phyloP scores from a whole-genome alignment of 1,140 invertebrate species.

The Calliphora vicina region DNA sequence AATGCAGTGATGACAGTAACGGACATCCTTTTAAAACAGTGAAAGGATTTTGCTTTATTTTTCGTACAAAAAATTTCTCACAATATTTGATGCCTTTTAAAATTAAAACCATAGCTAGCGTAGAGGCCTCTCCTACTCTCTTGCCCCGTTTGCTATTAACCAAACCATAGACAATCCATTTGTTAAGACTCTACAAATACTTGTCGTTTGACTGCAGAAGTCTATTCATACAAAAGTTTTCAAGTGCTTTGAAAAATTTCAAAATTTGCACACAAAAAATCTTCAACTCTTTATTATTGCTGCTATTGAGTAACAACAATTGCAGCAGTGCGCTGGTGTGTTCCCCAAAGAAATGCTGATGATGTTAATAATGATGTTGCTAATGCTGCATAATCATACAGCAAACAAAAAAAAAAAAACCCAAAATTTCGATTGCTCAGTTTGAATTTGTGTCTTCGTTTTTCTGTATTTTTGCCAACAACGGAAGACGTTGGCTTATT shows the following conservation, averaged over 20 bases:
- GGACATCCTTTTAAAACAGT: constrained; percentile 14
- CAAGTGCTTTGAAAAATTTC: not conserved
- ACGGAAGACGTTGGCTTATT: not conserved
- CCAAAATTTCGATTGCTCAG: constrained; percentile 22
- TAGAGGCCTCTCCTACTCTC: not conserved
- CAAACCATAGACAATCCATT: not conserved
- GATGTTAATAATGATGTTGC: constrained; percentile 3
- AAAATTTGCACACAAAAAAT: not conserved
- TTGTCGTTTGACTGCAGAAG: not conserved
- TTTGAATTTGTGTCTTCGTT: constrained; percentile 11
- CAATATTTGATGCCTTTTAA: constrained; percentile 17
- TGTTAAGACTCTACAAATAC: constrained; percentile 9
- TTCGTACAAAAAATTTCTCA: not conserved
- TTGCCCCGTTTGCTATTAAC: not conserved
- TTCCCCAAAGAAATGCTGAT: not conserved
- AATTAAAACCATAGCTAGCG: not conserved
- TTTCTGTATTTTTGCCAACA: not conserved
- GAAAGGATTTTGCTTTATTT: not conserved
- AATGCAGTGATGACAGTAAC: constrained; percentile 25
- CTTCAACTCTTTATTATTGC: not conserved
- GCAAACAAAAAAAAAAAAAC: not conserved
- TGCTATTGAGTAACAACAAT: constrained; percentile 30
- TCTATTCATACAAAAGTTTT: constrained; percentile 11
- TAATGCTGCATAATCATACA: constrained; percentile 11
- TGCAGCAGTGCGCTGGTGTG: not conserved